phyloP scores from a whole-genome alignment of 2,888 invertebrate genomes.

The Chloroclysta siterata region DNA sequence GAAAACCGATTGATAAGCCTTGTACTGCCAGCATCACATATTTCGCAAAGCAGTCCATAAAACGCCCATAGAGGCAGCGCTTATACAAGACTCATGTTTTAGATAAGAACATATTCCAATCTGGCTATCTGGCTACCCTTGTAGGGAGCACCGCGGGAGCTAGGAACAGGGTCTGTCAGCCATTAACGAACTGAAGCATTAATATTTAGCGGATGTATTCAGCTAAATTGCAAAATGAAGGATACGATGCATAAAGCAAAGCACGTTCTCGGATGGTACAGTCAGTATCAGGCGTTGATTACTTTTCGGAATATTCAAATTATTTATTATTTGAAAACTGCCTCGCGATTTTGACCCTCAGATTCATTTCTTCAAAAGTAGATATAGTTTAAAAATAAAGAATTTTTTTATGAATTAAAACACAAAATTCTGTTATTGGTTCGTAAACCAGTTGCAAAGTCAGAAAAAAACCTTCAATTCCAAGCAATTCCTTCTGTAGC shows the following conservation, averaged over 20 bases:
- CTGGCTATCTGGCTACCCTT: conserved; percentile 28
- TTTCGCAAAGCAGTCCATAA: conserved; percentile 1
- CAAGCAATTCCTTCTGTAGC: too few relatives aligned
- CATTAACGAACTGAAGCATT: conserved; percentile 32
- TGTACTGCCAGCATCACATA: conserved; percentile 9
- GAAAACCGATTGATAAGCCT: background rate
- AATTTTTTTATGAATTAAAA: too few relatives aligned
- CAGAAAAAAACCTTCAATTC: too few relatives aligned
- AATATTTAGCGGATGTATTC: conserved; percentile 34
- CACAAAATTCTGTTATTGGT: too few relatives aligned
- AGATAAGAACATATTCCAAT: conserved; percentile 33
- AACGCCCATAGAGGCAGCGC: conserved; percentile 22
- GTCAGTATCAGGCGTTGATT: background rate
- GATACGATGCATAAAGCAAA: conserved; percentile 30
- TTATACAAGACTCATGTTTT: conserved; percentile 33
- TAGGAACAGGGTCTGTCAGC: conserved; percentile 26
- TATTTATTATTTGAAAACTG: too few relatives aligned
- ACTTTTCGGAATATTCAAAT: background rate
- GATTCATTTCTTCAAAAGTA: too few relatives aligned
- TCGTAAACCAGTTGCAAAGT: too few relatives aligned
- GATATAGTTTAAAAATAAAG: too few relatives aligned
- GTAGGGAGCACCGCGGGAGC: conserved; percentile 32
- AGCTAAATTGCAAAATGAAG: conserved; percentile 34
- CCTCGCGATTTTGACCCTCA: too few relatives aligned
- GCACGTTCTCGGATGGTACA: conserved; percentile 20